Evolutionary conservation across 53 echinoderm and acorn worm species (phyloP), one percentile per base, ranked within the genome.

Genomic region (Holothuria leucospilota): DNA sequence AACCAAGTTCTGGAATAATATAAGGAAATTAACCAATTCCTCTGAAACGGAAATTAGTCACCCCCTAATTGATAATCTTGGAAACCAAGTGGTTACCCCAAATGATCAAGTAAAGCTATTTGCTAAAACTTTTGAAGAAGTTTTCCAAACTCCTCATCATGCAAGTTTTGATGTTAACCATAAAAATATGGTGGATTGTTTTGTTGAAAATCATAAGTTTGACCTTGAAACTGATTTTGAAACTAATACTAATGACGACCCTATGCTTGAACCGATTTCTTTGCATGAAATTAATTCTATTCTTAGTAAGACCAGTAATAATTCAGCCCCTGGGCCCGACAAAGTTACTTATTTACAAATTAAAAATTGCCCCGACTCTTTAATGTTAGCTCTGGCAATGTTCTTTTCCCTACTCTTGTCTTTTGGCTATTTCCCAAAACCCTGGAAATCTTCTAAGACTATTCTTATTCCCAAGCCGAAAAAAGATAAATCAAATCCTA

Each of bases 401-500:
- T 38, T 69, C 1, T 69, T 69, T 26, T 29, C 28, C 13, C 29
- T 29, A 24, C 28, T 69, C 6, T 42, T 42, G 42, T 6, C 29
- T 28, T 0, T 7, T 28, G 16, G 29, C 28, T 38, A 69, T 13
- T 69, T 69, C 13, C 69, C 69, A 69, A 69, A 26, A 25, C 6
- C 69, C 8, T 69, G 69, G 69, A 69, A 69, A 69, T 26, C 14
- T 13, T n/a, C n/a, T n/a, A n/a, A n/a, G n/a, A n/a, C n/a, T n/a
- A n/a, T n/a, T n/a, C n/a, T n/a, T n/a, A n/a, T n/a, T n/a, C n/a
- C n/a, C n/a, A n/a, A n/a, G n/a, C n/a, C n/a, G n/a, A n/a, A n/a
- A n/a, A n/a, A n/a, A n/a, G n/a, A n/a, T n/a, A n/a, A n/a, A n/a
- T n/a, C n/a, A n/a, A n/a, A n/a, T n/a, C n/a, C n/a, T n/a, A n/a